Base-by-base conservation (phyloP, 2,888 invertebrate genomes). In the Thyatira batis region DNA sequence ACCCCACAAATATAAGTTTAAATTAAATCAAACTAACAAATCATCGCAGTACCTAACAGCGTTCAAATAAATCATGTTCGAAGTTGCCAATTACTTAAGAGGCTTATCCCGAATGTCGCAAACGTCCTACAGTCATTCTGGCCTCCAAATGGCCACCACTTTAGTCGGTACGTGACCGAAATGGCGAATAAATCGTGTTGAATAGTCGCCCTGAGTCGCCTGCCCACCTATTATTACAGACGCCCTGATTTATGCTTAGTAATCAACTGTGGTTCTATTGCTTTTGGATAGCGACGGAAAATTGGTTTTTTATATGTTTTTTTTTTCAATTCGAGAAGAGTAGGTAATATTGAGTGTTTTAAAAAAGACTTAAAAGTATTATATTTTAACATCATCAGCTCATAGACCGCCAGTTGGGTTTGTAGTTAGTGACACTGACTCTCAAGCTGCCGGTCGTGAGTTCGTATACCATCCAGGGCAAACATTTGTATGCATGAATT, bases 101-200 rank as follows among this genome's bases (percentile, higher is more conserved):
- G 73, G 73, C 78, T 80, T 80, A 79, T 78, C 75, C 74, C 73
- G 65, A 71, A 78, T 78, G 78, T 78, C 80, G 79, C 76, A 64
- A 70, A 67, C 75, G 80, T 68, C 66, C 67, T 62, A 73, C 73
- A 83, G 79, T 81, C 80, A 84, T 85, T 85, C 78, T 80, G 65
- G 73, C 72, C 76, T 72, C 76, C 80, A 80, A 86, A 85, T 83
- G 82, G 80, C 78, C 65, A 71, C 76, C 85, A 87, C 86, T 87
- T 84, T 78, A 73, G 76, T 71, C 61, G 71, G 65, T 77, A 87
- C 88, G 88, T 89, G 88, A 86, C 85, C 79, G 73, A 84, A 85
- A 87, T 87, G 67, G 80, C 74, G 77, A 82, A 87, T 87, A 87
- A 88, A 87, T 85, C 83, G 82, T 62, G 71, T 71, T 63, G 77